These are phyloP conservation scores for Callaeas wilsoni DNA, from an alignment of 2,113 vertebrate genomes.

Conservation along the genomic window DNA sequence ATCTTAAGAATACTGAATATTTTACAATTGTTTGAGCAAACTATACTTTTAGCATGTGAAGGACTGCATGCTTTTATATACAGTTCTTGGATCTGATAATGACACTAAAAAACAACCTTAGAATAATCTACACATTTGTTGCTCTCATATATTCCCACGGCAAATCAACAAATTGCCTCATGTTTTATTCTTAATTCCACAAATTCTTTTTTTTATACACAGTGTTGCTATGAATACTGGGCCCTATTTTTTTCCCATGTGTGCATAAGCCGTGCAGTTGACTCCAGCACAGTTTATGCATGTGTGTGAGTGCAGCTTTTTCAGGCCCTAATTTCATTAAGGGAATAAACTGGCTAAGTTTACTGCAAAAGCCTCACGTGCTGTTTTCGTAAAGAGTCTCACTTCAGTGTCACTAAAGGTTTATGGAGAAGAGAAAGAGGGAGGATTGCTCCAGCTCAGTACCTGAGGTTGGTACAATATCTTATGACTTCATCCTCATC, in stretches of 20 bases:
- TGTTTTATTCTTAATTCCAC: slow-evolving; percentile 59
- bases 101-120: slow-evolving; percentile 27
- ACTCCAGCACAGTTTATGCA: background rate
- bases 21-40: slow-evolving; percentile 67
- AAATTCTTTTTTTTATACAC: slow-evolving; percentile 4
- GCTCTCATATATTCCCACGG: background rate
- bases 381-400: background rate
- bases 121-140: slow-evolving; percentile 35
- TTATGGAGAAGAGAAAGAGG: background rate
- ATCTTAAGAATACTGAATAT: slow-evolving; percentile 72
- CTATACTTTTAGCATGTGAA: slow-evolving; percentile 45
- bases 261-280: background rate
- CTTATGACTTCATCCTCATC: background rate
- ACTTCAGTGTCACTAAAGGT: background rate
- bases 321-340: background rate
- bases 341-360: background rate
- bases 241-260: background rate
- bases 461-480: background rate
- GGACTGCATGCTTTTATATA: background rate
- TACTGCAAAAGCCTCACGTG: background rate
- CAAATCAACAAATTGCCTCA: slow-evolving; percentile 54
- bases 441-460: background rate
- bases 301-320: background rate
- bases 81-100: slow-evolving; percentile 29
- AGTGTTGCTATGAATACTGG: background rate